Evolutionary conservation across 2,797 vertebrate species (phyloP).

Genomic region (Enteromius argenteus): DNA sequence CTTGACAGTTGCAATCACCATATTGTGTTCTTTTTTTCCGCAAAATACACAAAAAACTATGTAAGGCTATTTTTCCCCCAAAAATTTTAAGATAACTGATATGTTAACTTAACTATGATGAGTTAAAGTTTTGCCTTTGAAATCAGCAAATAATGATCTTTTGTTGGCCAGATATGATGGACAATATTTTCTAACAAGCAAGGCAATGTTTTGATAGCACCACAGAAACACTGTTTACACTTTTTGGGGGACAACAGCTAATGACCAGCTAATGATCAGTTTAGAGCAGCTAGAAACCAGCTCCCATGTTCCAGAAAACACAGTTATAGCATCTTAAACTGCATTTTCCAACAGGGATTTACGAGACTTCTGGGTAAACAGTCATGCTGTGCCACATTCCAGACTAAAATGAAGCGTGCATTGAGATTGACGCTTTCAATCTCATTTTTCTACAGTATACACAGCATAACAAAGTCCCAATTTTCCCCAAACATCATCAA

Average conservation of each 20-base stretch:
- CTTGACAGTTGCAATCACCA: background rate
- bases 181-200: background rate
- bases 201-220: background rate
- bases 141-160: background rate
- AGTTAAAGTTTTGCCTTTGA: background rate
- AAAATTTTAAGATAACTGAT: background rate
- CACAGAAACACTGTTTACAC: background rate
- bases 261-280: background rate
- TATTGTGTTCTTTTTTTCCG: background rate
- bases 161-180: background rate
- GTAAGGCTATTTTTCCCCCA: background rate
- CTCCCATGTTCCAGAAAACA: slow-evolving; percentile 7
- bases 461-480: slow-evolving; percentile 21
- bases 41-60: background rate
- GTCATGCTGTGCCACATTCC: slow-evolving; percentile 42
- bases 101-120: background rate
- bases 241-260: slow-evolving; percentile 16
- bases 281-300: background rate
- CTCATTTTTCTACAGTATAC: slow-evolving; percentile 28
- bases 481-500: slow-evolving; percentile 13
- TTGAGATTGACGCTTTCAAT: slow-evolving; percentile 1
- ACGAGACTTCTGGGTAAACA: slow-evolving; percentile 54
- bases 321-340: slow-evolving; percentile 15
- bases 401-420: slow-evolving; percentile 12
- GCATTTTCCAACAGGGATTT: slow-evolving; percentile 43